Percentiles rank a stretch among this genome's conserved stretches.
Evolutionary conservation across 1,140 invertebrate genomes (phyloP).

Genomic region (Drosophila arizonae): DNA sequence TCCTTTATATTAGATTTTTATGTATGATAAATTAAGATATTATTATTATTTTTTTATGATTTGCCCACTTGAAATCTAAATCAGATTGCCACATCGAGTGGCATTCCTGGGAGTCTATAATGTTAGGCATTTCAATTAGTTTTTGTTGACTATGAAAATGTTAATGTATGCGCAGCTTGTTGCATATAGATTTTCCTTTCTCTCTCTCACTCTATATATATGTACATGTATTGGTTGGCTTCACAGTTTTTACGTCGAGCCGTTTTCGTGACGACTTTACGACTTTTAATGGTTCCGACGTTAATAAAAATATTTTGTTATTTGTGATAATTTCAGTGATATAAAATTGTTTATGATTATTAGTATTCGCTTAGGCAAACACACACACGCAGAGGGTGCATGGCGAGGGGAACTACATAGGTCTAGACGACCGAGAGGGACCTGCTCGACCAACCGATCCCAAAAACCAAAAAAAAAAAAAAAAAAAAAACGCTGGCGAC

Average conservation of each 20-base stretch:
- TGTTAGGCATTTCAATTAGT: too few relatives aligned
- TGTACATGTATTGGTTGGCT: background rate
- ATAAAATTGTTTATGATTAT: conserved; percentile 57
- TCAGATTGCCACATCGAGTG: too few relatives aligned
- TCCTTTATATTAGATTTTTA: too few relatives aligned
- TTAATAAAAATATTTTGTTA: conserved; percentile 52
- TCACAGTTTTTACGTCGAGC: conserved; percentile 7
- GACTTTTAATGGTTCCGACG: conserved; percentile 36
- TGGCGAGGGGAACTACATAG: background rate
- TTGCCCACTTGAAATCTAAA: too few relatives aligned
- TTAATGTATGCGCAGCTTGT: too few relatives aligned
- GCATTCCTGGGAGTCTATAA: too few relatives aligned
- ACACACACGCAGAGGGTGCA: conserved; percentile 21
- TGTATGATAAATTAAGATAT: too few relatives aligned
- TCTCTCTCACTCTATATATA: background rate
- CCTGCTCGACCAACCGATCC: conserved; percentile 10
- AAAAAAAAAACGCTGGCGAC: background rate
- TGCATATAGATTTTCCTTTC: background rate
- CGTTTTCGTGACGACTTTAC: conserved; percentile 36
- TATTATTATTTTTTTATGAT: too few relatives aligned
- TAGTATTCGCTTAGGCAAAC: conserved; percentile 44
- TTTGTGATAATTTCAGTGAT: conserved; percentile 53
- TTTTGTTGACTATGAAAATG: too few relatives aligned
- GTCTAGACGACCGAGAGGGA: conserved; percentile 1
- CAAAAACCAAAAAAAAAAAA: background rate